phyloP scores from a whole-genome alignment of 2,888 invertebrate species.

The Augochlorella aurata region DNA sequence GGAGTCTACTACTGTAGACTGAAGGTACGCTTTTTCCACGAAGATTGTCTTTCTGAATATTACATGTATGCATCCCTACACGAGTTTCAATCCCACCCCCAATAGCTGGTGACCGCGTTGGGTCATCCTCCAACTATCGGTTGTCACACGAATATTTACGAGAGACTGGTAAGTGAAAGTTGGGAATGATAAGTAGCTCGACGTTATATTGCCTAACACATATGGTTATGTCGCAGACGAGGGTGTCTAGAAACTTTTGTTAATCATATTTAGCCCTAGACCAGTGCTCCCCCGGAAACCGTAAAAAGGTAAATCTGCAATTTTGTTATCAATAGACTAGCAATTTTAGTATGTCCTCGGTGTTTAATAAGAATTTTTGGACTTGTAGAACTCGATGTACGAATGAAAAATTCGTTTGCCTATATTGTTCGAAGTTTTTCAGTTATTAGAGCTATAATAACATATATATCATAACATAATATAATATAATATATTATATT shows the following conservation, averaged over 20 bases:
- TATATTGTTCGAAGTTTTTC: no score
- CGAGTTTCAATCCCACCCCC: background rate
- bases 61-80: background rate
- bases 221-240: background rate
- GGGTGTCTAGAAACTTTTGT: background rate
- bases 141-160: background rate
- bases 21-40: no score
- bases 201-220: background rate
- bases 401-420: no score
- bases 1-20: no score
- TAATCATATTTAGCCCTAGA: background rate
- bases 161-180: slow-evolving; percentile 2
- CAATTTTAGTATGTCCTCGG: no score
- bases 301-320: background rate
- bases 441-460: no score
- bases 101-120: background rate
- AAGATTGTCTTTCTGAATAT: no score
- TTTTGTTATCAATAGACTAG: background rate
- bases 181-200: slow-evolving; percentile 3
- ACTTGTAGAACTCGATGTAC: no score
- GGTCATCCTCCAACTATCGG: slow-evolving; percentile 4
- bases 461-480: no score
- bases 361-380: no score
- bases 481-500: no score
- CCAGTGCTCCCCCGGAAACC: background rate